Evolutionary conservation across 2,888 invertebrate genomes (phyloP).

Genomic region (Oscheius sp.): DNA sequence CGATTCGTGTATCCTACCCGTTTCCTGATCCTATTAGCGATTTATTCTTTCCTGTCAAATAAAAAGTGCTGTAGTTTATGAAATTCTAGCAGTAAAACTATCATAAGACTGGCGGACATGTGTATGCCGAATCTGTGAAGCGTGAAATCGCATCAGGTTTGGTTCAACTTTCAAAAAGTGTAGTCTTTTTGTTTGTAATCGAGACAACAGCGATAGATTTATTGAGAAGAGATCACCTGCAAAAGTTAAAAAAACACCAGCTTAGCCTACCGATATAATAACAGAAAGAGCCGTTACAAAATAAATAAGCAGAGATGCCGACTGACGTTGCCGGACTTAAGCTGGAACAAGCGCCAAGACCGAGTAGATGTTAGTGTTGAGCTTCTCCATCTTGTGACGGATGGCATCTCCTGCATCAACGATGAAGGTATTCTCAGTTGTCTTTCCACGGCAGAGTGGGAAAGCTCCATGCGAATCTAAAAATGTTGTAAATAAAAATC

Average conservation of each 20-base stretch:
- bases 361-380: slow-evolving; percentile 58
- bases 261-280: background rate
- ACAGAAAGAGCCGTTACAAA: background rate
- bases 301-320: background rate
- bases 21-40: background rate
- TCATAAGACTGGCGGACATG: background rate
- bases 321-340: background rate
- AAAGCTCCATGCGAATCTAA: slow-evolving; percentile 61
- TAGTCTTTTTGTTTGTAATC: background rate
- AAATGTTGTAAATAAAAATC: slow-evolving; percentile 9
- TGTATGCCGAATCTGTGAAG: slow-evolving; percentile 13
- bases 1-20: too few relatives aligned
- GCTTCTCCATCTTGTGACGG: slow-evolving; percentile 57
- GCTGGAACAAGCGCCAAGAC: slow-evolving; percentile 64
- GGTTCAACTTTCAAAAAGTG: slow-evolving; percentile 7
- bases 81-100: background rate
- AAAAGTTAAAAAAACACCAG: background rate
- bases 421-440: slow-evolving; percentile 54
- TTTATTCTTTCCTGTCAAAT: too few relatives aligned
- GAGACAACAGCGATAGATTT: background rate
- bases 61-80: background rate
- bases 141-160: slow-evolving; percentile 28
- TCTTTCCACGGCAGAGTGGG: slow-evolving; percentile 61
- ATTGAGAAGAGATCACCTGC: background rate
- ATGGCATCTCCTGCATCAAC: slow-evolving; percentile 59